Evolutionary conservation across 2,113 vertebrate species (phyloP).

Genomic region (Amblyornis subalaris): DNA sequence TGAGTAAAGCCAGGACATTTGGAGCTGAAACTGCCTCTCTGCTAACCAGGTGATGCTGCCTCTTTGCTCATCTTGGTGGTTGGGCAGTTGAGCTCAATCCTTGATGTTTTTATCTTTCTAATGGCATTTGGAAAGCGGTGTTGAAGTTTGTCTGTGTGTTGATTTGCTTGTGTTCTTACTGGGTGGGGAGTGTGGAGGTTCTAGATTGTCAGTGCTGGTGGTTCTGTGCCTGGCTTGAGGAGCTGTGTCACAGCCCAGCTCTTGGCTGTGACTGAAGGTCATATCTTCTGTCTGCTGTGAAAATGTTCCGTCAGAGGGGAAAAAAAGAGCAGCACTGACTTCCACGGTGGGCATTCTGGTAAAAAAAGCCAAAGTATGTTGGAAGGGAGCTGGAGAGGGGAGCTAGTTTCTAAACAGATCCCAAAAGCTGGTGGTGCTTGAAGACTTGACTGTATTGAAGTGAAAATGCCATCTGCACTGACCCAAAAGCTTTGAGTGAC

Average conservation of each 20-base stretch:
- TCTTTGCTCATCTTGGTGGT: background rate
- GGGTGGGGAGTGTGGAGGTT: background rate
- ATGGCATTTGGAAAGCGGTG: slow-evolving; percentile 8
- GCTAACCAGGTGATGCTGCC: background rate
- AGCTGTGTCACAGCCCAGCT: background rate
- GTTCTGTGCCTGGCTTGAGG: background rate
- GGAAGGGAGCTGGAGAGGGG: slow-evolving; percentile 20
- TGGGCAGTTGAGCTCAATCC: background rate
- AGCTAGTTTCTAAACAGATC: background rate
- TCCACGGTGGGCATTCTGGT: background rate
- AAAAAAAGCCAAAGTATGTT: slow-evolving; percentile 34
- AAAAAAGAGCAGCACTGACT: background rate
- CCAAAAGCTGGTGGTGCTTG: slow-evolving; percentile 8
- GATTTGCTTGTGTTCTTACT: slow-evolving; percentile 11
- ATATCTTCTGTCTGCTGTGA: background rate
- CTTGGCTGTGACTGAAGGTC: background rate
- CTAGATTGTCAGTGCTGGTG: background rate
- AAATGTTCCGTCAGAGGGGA: background rate
- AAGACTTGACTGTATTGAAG: background rate
- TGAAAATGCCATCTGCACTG: background rate
- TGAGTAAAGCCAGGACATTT: slow-evolving; percentile 11
- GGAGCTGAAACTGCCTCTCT: background rate
- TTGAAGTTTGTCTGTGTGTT: slow-evolving; percentile 37
- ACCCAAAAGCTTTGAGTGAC: background rate
- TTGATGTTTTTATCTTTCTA: background rate